A percentile compares a stretch with the other conserved stretches of the same genome.
phyloP scores from a whole-genome alignment of 2,888 invertebrate species.

The Amiota minor region DNA sequence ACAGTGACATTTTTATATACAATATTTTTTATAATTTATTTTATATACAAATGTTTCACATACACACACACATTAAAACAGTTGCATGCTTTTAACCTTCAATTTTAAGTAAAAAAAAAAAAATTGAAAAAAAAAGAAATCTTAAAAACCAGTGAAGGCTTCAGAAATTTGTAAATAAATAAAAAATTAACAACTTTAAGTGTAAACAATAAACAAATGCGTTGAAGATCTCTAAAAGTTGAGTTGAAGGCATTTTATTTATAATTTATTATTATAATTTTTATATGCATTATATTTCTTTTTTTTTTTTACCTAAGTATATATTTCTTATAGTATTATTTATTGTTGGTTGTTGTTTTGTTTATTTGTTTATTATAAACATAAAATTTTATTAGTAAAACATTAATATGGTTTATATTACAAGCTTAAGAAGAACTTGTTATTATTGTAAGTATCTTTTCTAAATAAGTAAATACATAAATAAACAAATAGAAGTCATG shows the following conservation, averaged over 20 bases:
- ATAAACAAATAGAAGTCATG: background rate
- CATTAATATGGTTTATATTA: conserved; percentile 21
- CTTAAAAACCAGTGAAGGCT: background rate
- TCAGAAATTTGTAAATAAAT: conserved; percentile 14
- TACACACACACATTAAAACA: background rate
- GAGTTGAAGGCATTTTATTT: background rate
- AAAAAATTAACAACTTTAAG: conserved; percentile 19
- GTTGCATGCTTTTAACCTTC: conserved; percentile 6
- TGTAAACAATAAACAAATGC: background rate
- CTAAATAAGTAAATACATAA: background rate
- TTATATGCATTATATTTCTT: background rate
- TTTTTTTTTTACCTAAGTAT: too few relatives aligned
- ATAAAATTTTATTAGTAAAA: conserved; percentile 5
- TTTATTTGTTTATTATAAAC: background rate
- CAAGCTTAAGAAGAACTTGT: conserved; percentile 12
- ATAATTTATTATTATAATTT: background rate
- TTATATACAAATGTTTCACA: background rate
- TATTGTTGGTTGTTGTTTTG: background rate
- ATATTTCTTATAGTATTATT: conserved; percentile 1
- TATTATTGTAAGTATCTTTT: background rate
- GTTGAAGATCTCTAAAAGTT: background rate
- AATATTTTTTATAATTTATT: conserved; percentile 6
- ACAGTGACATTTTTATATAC: conserved; percentile 10
- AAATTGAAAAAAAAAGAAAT: background rate
- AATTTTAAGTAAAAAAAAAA: background rate